Evolutionary conservation across 2,888 invertebrate genomes (phyloP).

Genomic region (Brenthis daphne): DNA sequence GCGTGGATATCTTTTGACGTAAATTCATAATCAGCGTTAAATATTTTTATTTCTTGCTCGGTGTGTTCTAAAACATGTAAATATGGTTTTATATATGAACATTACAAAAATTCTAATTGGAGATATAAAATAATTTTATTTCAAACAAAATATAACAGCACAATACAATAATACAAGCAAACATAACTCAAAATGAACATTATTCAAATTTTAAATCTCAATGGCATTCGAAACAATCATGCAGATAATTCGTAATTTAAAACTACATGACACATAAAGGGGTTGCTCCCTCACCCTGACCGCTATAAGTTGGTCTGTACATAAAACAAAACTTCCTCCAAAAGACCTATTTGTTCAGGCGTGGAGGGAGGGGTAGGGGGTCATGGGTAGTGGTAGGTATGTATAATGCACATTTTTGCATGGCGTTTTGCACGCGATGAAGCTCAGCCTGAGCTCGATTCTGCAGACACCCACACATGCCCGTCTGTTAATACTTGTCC

Average conservation of each 20-base stretch:
- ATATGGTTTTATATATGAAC: background rate
- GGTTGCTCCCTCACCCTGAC: slow-evolving; percentile 60
- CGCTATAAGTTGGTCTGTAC: slow-evolving; percentile 61
- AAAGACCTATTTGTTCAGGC: slow-evolving; percentile 54
- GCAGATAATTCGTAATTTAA: slow-evolving; percentile 41
- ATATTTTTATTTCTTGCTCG: slow-evolving; percentile 15
- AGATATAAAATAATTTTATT: background rate
- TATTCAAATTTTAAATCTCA: slow-evolving; percentile 33
- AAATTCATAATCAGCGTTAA: slow-evolving; percentile 8
- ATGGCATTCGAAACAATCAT: slow-evolving; percentile 38
- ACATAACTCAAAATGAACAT: slow-evolving; percentile 17
- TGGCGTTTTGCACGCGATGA: slow-evolving; percentile 71
- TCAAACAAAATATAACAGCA: background rate
- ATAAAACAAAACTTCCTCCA: slow-evolving; percentile 51
- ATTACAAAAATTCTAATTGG: background rate
- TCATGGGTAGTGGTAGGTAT: slow-evolving; percentile 64
- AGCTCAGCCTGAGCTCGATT: slow-evolving; percentile 62
- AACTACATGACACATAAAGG: slow-evolving; percentile 66
- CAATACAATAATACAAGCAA: background rate
- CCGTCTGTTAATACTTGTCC: slow-evolving; percentile 30
- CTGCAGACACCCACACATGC: slow-evolving; percentile 64
- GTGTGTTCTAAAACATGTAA: background rate
- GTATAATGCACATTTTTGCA: slow-evolving; percentile 77
- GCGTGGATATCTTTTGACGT: slow-evolving; percentile 16
- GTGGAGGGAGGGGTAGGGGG: slow-evolving; percentile 55